These are phyloP conservation scores for Corythaixoides concolor DNA, from an alignment of 2,113 vertebrate species.

Conservation along the genomic window DNA sequence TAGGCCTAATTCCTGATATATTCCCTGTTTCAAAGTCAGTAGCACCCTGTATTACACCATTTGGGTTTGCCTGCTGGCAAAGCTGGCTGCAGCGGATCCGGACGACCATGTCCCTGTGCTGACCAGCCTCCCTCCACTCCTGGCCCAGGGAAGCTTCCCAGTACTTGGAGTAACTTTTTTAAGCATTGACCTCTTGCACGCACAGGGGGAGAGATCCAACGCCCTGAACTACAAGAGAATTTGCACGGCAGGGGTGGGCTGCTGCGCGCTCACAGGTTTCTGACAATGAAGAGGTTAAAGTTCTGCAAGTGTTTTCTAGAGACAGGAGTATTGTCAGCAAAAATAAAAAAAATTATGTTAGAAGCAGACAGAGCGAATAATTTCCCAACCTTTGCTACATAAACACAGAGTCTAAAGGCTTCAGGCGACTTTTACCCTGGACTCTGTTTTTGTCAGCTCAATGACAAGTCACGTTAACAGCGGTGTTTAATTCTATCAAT, in stretches of 20 bases:
- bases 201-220: background rate
- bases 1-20: background rate
- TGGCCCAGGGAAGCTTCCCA: rapidly evolving
- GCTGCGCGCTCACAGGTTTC: background rate
- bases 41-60: rapidly evolving
- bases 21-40: background rate
- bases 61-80: background rate
- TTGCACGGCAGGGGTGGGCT: background rate
- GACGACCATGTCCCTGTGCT: too few relatives aligned
- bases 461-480: constrained; percentile 89
- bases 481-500: constrained; percentile 93
- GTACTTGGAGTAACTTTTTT: background rate
- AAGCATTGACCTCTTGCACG: rapidly evolving
- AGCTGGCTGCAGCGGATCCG: background rate
- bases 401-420: constrained; percentile 67
- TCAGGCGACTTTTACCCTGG: constrained; percentile 72
- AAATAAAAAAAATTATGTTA: constrained; percentile 27
- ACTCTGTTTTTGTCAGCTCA: constrained; percentile 77
- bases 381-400: constrained; percentile 58
- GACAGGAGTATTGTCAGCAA: background rate
- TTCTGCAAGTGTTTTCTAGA: constrained; percentile 8
- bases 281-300: background rate
- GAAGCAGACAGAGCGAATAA: constrained; percentile 60
- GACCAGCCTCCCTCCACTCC: background rate
- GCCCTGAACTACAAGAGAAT: background rate